Evolutionary conservation across 2,797 vertebrate genomes (phyloP), one percentile per base, ranked within the genome.

Genomic region (Pangasius larnaudii): DNA sequence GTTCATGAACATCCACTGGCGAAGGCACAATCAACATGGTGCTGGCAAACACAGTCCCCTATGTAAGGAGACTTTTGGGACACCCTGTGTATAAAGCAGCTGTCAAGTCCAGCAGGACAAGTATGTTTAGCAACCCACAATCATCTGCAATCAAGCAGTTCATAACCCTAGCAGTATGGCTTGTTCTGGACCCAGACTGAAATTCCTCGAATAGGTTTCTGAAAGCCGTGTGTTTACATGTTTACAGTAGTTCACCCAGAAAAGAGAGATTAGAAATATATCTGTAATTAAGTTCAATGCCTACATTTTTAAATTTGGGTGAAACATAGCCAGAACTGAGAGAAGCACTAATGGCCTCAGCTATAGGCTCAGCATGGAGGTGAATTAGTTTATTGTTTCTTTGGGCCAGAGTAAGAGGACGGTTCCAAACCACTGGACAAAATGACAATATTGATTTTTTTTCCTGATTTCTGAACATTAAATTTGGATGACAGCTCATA

Each of bases 141-240:
- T 81, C 56, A 14, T 81, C 56, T 61, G 51, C 30, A 80, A 39
- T 58, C 53, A 59, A 59, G 79, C 30, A 36, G 77, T 58, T 78
- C 16, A 9, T 78, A 14, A 51, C n/a, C 7, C 7, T 18, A 8
- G 42, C 42, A 42, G 6, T 19, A 33, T 19, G 7, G n/a, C 56
- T 51, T 53, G 51, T 36, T 79, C 51, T 58, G 30, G 58, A 36
- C 4, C 3, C 53, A 58, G 30, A 10, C 49, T 36, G 16, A 22
- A 80, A 46, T 36, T 36, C n/a, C 36, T 69, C n/a, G 16, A 69
- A 39, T 42, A 51, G 27, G 7, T 16, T 56, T 56, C 75, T 56
- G 16, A 78, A 56, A n/a, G 8, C n/a, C n/a, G 22, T 33, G 49
- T 56, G 51, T 56, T 53, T 39, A 39, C 1, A 39, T n/a, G n/a